Base-by-base conservation (phyloP, 1,140 invertebrate species). In the Drepana arcuata region DNA sequence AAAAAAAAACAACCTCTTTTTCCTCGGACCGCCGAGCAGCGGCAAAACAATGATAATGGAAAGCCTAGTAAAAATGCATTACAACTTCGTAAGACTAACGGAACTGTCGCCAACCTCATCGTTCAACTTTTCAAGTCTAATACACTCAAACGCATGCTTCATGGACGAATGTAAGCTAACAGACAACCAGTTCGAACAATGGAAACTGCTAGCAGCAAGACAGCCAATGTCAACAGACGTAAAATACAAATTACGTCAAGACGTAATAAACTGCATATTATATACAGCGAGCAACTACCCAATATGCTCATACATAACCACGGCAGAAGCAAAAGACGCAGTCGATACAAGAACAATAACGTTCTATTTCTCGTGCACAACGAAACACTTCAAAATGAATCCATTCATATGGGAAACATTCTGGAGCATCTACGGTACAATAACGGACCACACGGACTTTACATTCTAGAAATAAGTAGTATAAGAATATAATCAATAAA, bases 111-210 rank as follows among this genome's bases (percentile, higher is more conserved):
- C 59, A 10, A 39, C n/a, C 7, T 56, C 49, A 0, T 28, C 32
- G 0, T 62, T 59, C 18, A 66, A 66, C n/a, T 62, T 56, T 37
- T 15, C 26, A 65, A 32, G 16, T 7, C 6, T 64, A 6, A n/a
- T 49, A 11, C 46, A 61, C 27, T 48, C 33, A 21, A 67, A 61
- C 34, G 60, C 57, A 1, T 61, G 53, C 34, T 63, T 58, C 23
- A 69, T 66, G 61, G 57, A 62, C 33, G 52, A 68, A 23, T 62
- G 65, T 14, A 70, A 64, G 27, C 31, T 64, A 7, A 70, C 56
- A 0, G 55, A 70, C 5, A 69, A 69, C n/a, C 61, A 69, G 36
- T 65, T 58, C 7, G 58, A 69, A 47, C 65, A 69, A 25, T 65
- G 56, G 58, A 63, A 65, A 29, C 18, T 55, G 9, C 11, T 63